Evolutionary conservation across 2,113 vertebrate species (phyloP), one percentile per base, ranked within the genome.

Genomic region (Agapornis roseicollis): DNA sequence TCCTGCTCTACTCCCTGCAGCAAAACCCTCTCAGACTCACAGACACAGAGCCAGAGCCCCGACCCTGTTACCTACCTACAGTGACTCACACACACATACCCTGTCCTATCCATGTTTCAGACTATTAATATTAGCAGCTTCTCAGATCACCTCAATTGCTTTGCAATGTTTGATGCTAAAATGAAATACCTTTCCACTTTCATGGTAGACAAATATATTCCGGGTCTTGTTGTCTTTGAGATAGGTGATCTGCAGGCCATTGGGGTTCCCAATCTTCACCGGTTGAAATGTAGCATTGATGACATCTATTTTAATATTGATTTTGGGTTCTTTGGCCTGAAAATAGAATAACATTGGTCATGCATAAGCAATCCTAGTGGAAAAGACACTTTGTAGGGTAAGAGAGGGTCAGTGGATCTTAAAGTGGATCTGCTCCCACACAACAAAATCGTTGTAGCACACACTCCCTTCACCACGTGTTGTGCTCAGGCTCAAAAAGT

Each of bases 211-310:
- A 83, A 99, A 99, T 96, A 99, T 98, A 96, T 99, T 99, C n/a
- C 99, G 96, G 29, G 99, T 99, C 97, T 97, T 98, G 97, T 99
- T 98, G 93, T 99, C 99, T 96, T 99, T 99, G 76, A 99, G 98
- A 97, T 98, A 99, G 23, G 98, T 99, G 97, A 99, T 98, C 97
- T 99, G 99, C 70, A 99, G 97, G 53, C 99, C 99, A 60, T 99
- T 98, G 77, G 98, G 97, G 80, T 99, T 98, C 69, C 97, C 98
- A 20, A 98, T 99, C 97, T 99, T 99, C 61, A 97, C 98, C 11
- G 99, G 99, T 92, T 99, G 99, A 96, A 99, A 99, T 1, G 98
- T 98, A 37, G 99, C 99, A 60, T 99, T 99, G 89, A 99, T 97
- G 65, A 97, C 97, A 97, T 99, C 99, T 97, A 99, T 98, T 96